phyloP scores from a whole-genome alignment of 2,888 invertebrate species.

The Muschampia plurimacula region DNA sequence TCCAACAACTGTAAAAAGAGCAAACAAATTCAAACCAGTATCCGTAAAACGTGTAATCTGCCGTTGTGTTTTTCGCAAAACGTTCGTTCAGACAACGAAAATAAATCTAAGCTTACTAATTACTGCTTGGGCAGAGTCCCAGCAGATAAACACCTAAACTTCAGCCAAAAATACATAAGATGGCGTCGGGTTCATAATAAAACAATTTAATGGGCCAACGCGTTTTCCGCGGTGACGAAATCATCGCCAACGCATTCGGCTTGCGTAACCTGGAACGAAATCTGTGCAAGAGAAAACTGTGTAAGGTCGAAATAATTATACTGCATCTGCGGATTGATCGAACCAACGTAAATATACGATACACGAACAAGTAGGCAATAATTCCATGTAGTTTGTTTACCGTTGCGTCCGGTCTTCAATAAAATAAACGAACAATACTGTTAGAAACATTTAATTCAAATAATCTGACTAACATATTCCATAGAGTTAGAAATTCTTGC shows the following conservation, averaged over 20 bases:
- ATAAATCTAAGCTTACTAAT: slow-evolving; percentile 80
- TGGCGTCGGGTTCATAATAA: slow-evolving; percentile 85
- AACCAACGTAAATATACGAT: slow-evolving; percentile 35
- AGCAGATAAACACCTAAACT: slow-evolving; percentile 84
- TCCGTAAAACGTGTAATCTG: slow-evolving; percentile 34
- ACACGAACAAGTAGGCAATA: slow-evolving; percentile 20
- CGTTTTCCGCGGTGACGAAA: slow-evolving; percentile 86
- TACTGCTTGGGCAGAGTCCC: slow-evolving; percentile 83
- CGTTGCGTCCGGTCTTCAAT: slow-evolving; percentile 28
- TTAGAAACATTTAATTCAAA: slow-evolving; percentile 19
- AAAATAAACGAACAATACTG: slow-evolving; percentile 18
- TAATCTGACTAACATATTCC: background rate
- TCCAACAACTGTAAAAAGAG: slow-evolving; percentile 31
- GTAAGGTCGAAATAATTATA: slow-evolving; percentile 75
- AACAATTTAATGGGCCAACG: slow-evolving; percentile 86
- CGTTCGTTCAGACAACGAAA: slow-evolving; percentile 61
- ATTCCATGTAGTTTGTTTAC: slow-evolving; percentile 28
- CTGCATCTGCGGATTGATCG: slow-evolving; percentile 55
- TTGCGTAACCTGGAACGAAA: slow-evolving; percentile 82
- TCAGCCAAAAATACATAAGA: slow-evolving; percentile 84
- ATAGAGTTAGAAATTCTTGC: background rate
- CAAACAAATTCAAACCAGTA: slow-evolving; percentile 28
- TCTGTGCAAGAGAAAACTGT: slow-evolving; percentile 78
- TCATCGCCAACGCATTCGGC: slow-evolving; percentile 79
- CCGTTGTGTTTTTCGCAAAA: slow-evolving; percentile 52